Base-by-base conservation (phyloP, 2,113 vertebrate genomes). In the Triplophysa tibetana region DNA sequence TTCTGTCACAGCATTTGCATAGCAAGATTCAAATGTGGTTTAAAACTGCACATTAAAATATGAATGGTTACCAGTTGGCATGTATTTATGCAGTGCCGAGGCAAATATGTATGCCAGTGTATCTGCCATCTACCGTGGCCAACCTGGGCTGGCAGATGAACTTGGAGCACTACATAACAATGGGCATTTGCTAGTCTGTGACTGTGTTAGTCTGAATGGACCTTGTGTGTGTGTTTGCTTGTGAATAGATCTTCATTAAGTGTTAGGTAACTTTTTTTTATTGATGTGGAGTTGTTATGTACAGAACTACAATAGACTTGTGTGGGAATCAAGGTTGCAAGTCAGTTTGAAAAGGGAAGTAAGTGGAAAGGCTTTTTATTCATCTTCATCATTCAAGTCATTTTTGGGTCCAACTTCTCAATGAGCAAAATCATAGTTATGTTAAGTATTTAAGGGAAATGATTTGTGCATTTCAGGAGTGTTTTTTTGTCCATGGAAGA, bases 171-270 rank as follows among this genome's bases (percentile, higher is more conserved):
- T 52, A 76, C 62, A 64, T 65, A 52, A 76, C 62, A 65, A 50
- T 65, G 43, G 43, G 13, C 52, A 38, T 52, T 76, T 65, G 17
- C 74, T 65, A 21, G 26, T 38, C 43, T 16, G 10, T 76, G 45
- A 45, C 62, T 65, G 43, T 11, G 19, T 52, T 76, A 65, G 33
- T 52, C 19, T 64, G 74, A 76, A 54, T 65, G 19, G 16, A 54
- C 23, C 19, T 16, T 16, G 48, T 62, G n/a, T 63, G 76, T 68
- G 54, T 72, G 72, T 58, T 19, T 81, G 62, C 72, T 23, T 65
- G n/a, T 70, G 80, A 78, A 84, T 29, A 85, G 70, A 41, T 79
- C 26, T 69, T 66, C n/a, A 54, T 70, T 29, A 75, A 75, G 33
- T 14, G 24, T 65, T 65, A 33, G 43, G 52, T 65, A 65, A 48